phyloP scores from a whole-genome alignment of 1,140 invertebrate genomes.

The Ladona fulva region DNA sequence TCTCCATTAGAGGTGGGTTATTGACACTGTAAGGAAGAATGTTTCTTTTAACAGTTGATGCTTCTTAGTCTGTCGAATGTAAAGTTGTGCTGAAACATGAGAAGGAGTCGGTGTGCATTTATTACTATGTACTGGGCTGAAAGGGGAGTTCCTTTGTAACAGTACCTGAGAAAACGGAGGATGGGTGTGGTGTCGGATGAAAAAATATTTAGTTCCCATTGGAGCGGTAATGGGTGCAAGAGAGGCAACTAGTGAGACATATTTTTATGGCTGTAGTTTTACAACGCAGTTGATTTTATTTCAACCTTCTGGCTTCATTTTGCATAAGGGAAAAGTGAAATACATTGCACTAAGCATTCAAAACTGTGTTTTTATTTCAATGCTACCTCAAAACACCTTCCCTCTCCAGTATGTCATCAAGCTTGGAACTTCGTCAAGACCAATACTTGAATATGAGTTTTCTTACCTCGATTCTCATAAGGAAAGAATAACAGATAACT shows the following conservation, averaged over 20 bases:
- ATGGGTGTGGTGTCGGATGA: background rate
- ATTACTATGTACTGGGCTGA: background rate
- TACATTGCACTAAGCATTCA: slow-evolving; percentile 9
- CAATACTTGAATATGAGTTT: too few relatives aligned
- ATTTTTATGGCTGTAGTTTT: slow-evolving; percentile 10
- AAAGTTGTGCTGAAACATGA: background rate
- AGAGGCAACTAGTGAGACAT: slow-evolving; percentile 4
- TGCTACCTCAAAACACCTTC: too few relatives aligned
- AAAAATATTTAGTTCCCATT: slow-evolving; percentile 5
- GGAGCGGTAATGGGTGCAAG: background rate
- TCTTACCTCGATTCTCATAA: too few relatives aligned
- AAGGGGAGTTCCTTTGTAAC: slow-evolving; percentile 3
- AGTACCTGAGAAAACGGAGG: background rate
- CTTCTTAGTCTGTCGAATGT: slow-evolving; percentile 3
- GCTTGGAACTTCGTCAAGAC: too few relatives aligned
- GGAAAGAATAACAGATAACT: too few relatives aligned
- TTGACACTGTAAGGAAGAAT: too few relatives aligned
- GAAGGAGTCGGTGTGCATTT: background rate
- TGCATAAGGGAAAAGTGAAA: slow-evolving; percentile 1
- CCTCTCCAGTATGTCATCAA: too few relatives aligned
- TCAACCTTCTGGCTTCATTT: slow-evolving; percentile 9
- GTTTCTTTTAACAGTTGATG: background rate
- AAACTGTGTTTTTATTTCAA: background rate
- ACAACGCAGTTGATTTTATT: background rate
- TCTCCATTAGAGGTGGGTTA: background rate